A percentile compares a stretch with the other conserved stretches of the same genome.
Conservation (phyloP, 2,113 vertebrate species). For the Catagonus wagneri region DNA sequence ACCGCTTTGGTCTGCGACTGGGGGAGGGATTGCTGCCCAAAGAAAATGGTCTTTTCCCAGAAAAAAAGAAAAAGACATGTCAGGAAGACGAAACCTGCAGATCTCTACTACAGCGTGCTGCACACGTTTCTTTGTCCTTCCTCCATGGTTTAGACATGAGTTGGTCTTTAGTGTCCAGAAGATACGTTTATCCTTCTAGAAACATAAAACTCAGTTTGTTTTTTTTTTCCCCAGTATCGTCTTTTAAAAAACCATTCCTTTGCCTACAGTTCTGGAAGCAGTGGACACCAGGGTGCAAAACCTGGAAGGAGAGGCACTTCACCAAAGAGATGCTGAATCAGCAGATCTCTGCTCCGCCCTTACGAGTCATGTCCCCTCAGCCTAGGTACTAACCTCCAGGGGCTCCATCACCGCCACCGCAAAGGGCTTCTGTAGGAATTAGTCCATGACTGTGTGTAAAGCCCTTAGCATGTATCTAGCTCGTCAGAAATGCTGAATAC, state of each 20-base stretch:
- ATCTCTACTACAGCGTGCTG: background rate
- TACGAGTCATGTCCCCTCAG: background rate
- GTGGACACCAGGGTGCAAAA: background rate
- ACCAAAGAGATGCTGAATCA: background rate
- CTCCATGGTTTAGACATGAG: background rate
- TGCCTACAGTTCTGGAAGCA: background rate
- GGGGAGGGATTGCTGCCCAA: background rate
- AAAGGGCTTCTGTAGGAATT: background rate
- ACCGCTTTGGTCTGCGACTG: background rate
- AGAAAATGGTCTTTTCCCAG: background rate
- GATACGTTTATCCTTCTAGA: background rate
- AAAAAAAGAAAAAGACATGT: background rate
- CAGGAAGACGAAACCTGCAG: slow-evolving; percentile 5
- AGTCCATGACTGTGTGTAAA: background rate
- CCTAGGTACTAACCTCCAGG: background rate
- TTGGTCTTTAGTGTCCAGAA: background rate
- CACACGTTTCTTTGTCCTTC: background rate
- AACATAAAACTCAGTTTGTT: background rate
- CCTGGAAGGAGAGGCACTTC: background rate
- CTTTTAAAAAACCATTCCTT: background rate
- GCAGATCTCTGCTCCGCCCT: background rate
- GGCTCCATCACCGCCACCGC: background rate
- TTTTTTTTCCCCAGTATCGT: background rate
- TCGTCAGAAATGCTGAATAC: background rate
- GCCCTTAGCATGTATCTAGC: background rate